Conservation (phyloP, 1,140 invertebrate species). For the Brachionus calyciflorus region DNA sequence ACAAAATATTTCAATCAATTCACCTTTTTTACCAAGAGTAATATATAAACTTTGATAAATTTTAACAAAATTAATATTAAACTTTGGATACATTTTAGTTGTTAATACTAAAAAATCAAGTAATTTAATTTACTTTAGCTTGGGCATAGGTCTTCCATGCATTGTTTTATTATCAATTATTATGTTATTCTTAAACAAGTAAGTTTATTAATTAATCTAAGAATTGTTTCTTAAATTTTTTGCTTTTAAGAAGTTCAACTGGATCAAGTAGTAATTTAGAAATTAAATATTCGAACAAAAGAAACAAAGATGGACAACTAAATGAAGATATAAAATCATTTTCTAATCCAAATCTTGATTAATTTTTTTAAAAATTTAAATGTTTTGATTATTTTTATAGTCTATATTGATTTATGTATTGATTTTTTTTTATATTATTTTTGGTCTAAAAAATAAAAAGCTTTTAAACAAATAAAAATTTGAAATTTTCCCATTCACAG, state of each 20-base stretch:
- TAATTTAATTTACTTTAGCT: neutral
- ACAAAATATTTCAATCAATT: neutral
- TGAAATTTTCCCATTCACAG: no score
- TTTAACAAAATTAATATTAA: neutral
- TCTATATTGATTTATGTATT: no score
- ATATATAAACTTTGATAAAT: neutral
- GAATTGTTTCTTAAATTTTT: neutral
- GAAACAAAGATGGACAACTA: neutral
- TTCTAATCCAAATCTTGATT: constrained; percentile 17
- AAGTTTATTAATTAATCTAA: neutral
- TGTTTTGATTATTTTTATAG: no score
- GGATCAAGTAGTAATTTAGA: neutral
- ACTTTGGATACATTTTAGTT: neutral
- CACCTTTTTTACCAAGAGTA: neutral
- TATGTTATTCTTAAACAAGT: constrained; percentile 20
- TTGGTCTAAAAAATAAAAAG: no score
- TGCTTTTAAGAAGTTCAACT: neutral
- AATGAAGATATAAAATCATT: constrained; percentile 28
- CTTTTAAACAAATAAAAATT: no score
- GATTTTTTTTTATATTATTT: no score
- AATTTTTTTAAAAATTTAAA: neutral
- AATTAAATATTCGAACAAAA: constrained; percentile 18
- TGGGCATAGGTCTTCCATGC: neutral
- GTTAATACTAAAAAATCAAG: neutral
- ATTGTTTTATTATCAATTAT: neutral